These are phyloP conservation scores for Phaenicophaeus curvirostris DNA, from an alignment of 2,797 vertebrate genomes.

Conservation along the genomic window DNA sequence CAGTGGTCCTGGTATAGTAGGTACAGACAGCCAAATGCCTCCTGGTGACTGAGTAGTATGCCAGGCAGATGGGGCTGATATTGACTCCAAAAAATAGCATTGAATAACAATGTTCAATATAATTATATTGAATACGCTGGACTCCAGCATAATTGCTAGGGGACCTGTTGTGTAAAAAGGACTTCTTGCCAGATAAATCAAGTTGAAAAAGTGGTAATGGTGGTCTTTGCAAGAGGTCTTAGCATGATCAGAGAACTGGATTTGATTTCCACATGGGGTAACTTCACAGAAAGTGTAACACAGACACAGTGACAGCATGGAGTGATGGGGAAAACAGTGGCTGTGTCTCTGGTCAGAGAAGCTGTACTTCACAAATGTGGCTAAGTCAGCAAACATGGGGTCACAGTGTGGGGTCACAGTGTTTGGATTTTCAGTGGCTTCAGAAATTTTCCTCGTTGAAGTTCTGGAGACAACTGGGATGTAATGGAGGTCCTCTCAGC, in stretches of 20 bases:
- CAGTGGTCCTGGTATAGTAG: background rate
- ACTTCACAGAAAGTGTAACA: background rate
- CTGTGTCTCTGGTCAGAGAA: background rate
- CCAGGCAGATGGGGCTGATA: background rate
- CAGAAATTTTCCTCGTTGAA: background rate
- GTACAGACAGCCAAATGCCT: background rate
- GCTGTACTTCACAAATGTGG: background rate
- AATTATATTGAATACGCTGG: background rate
- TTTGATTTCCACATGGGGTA: background rate
- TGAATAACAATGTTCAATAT: background rate
- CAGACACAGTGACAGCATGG: background rate
- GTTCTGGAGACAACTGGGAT: background rate
- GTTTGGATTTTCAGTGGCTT: background rate
- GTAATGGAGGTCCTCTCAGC: background rate
- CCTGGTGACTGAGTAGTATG: background rate
- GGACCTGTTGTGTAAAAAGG: background rate
- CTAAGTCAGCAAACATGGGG: background rate
- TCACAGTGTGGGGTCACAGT: accelerated
- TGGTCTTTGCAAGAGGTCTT: background rate
- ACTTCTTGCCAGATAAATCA: background rate
- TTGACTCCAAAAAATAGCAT: background rate
- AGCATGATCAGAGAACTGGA: background rate
- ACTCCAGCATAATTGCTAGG: background rate
- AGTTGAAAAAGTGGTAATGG: background rate
- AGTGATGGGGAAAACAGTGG: background rate